A percentile compares a stretch with the other conserved stretches of the same genome.
Conservation (phyloP, 1,140 invertebrate genomes). For the Doryteuthis pealeii region DNA sequence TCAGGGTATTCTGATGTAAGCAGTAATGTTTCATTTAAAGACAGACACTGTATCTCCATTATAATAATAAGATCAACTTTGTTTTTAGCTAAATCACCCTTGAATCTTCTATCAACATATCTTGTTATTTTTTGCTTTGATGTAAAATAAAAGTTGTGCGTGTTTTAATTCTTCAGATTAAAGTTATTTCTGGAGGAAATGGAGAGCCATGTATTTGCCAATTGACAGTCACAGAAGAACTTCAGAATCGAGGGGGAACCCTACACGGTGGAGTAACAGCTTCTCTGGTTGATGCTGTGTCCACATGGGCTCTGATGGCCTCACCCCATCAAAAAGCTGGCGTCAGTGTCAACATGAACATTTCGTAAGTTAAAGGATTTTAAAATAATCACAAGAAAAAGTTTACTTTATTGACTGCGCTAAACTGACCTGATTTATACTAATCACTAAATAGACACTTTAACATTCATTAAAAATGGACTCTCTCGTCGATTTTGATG, state of each 20-base stretch:
- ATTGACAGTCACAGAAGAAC: conserved; percentile 75
- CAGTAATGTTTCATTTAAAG: too few species aligned
- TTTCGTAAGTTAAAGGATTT: conserved; percentile 65
- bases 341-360: conserved; percentile 74
- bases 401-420: neutral
- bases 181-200: conserved; percentile 38
- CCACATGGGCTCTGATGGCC: conserved; percentile 77
- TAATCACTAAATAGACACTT: too few species aligned
- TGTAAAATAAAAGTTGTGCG: too few species aligned
- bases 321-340: conserved; percentile 66
- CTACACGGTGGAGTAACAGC: conserved; percentile 84
- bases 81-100: too few species aligned
- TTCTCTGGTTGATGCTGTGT: conserved; percentile 79
- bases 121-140: too few species aligned
- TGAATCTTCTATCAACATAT: too few species aligned
- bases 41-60: too few species aligned
- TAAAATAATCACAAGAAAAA: neutral
- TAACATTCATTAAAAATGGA: too few species aligned
- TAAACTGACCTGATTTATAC: neutral
- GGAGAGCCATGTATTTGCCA: conserved; percentile 61
- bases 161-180: conserved; percentile 31
- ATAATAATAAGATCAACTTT: too few species aligned
- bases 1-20: too few species aligned
- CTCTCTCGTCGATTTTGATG: too few species aligned
- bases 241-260: conserved; percentile 74